Evolutionary conservation across 1,140 invertebrate genomes (phyloP).

Genomic region (Elysia chlorotica): DNA sequence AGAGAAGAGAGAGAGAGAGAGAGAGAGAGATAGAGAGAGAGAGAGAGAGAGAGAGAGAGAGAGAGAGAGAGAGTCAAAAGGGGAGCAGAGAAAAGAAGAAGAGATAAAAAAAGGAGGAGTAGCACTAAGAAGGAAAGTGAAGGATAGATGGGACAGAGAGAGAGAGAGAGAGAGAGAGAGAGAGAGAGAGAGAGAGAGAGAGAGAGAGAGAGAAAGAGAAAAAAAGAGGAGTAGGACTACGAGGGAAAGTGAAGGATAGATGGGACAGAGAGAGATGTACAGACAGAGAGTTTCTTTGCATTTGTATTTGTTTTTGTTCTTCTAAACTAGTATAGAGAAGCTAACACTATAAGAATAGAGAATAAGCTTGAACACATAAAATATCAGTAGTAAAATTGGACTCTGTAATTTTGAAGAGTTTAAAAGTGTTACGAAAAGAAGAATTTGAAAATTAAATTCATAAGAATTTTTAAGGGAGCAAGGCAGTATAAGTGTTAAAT

Average conservation of each 20-base stretch:
- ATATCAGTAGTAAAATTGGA: background rate
- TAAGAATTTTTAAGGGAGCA: too few relatives aligned
- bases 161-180: background rate
- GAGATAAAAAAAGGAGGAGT: constrained; percentile 10
- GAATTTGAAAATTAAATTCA: too few relatives aligned
- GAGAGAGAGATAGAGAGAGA: background rate
- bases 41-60: background rate
- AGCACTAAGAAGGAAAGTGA: background rate
- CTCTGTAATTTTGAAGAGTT: background rate
- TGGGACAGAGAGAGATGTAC: background rate
- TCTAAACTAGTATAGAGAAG: background rate
- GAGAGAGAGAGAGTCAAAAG: background rate
- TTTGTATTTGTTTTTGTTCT: background rate
- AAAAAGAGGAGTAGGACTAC: background rate
- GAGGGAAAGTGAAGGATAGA: background rate
- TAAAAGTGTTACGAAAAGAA: too few relatives aligned
- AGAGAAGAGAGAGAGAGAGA: background rate
- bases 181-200: background rate
- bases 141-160: background rate
- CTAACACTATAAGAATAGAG: background rate
- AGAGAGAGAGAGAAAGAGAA: background rate
- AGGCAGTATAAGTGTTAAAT: too few relatives aligned
- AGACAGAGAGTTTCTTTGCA: background rate
- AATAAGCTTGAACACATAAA: background rate
- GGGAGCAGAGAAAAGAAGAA: background rate